Base-by-base conservation (phyloP, 2,797 vertebrate genomes). In the Nannoperca obscura region DNA sequence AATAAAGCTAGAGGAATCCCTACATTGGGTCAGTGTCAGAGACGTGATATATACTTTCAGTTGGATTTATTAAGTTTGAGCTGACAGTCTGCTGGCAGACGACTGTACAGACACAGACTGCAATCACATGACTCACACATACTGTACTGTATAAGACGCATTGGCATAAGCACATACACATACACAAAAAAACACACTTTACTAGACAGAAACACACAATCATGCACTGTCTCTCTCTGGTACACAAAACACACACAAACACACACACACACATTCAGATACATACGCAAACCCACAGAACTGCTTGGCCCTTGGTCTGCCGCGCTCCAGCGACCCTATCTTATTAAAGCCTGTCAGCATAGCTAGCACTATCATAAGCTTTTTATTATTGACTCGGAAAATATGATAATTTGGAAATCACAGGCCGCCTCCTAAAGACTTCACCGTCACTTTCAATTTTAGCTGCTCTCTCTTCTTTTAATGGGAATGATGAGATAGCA, bases 351-450 rank as follows among this genome's bases (percentile, higher is more conserved):
- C 92, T 93, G 94, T 92, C 91, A 92, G 95, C 91, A 91, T 91
- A 92, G 94, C 93, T 92, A 93, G 91, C 93, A 92, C 93, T 94
- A 94, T 96, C 94, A 95, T 95, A 94, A 94, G 93, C 94, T 92
- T 95, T 95, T 95, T 94, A 95, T 95, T 95, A 95, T 95, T 94
- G 93, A 95, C 94, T 95, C 85, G 79, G 93, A 95, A 95, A 95
- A 95, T 96, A 95, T 96, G 94, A 95, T 96, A 94, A 95, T 95
- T 95, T 93, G 90, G 90, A 94, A 95, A 96, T 95, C 94, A 94
- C 91, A 94, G 90, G 90, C 93, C 78, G 89, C 91, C 94, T 95
- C 94, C 93, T 92, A 94, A 95, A 94, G 93, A 92, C 93, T 93
- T 88, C 81, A 83, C 89, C 84, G 89, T 94, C 94, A 92, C 91